Evolutionary conservation across 2,797 vertebrate species (phyloP), one percentile per base, ranked within the genome.

Genomic region (Pteronotus mesoamericanus): DNA sequence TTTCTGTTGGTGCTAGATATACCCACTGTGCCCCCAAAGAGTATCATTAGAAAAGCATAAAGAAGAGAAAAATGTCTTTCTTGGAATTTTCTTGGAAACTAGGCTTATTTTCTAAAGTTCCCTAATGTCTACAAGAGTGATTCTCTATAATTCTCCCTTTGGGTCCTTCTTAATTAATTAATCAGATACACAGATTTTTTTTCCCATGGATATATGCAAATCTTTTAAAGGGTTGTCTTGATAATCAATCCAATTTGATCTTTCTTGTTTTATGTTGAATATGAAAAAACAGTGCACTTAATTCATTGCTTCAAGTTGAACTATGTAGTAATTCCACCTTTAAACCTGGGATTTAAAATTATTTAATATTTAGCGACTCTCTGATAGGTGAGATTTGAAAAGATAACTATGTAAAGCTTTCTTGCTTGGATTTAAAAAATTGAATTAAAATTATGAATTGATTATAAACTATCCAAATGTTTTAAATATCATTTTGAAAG

Each of bases 181-280:
- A 86, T 75, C 53, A 83, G 21, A 94, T 21, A 32, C 46, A 9
- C 19, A 85, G 55, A 82, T 68, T 37, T 57, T 39, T 42, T n/a
- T 22, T 0, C 4, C 14, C 3, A 24, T 51, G 2, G 8, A 26
- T 61, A 48, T 84, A 88, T 61, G 1, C n/a, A 80, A n/a, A 64
- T 57, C 15, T 88, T 94, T 95, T 55, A 86, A 86, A 88, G 37
- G 29, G 2, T n/a, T n/a, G 3, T 83, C n/a, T 91, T 96, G 61
- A 44, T 79, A 89, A 75, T 84, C n/a, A 83, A 9, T 6, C 37
- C 22, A 69, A 44, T 12, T 89, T 61, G 3, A 61, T 82, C 10
- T 9, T 77, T 96, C 18, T 87, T 32, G 29, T 85, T 26, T 66
- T 79, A 74, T 46, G 2, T 51, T 78, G 39, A 51, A 57, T 37